These are phyloP conservation scores for Tuberolachnus salignus DNA, from an alignment of 2,888 invertebrate species.

Conservation along the genomic window DNA sequence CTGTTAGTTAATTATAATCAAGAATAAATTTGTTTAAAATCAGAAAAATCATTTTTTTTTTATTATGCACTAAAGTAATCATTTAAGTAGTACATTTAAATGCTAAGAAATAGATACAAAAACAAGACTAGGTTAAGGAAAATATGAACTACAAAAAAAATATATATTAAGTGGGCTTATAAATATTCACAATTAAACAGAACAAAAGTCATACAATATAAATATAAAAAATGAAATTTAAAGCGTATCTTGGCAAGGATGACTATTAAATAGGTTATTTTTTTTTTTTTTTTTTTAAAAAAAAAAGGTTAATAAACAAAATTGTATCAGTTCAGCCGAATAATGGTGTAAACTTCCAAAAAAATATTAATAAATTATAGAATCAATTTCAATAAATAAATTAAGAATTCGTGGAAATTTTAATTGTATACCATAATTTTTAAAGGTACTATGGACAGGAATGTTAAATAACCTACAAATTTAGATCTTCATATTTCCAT, in stretches of 20 bases:
- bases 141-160: conserved; percentile 53
- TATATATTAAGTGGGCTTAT: conserved; percentile 27
- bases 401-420: neutral
- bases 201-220: conserved; percentile 42
- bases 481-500: conserved; percentile 13
- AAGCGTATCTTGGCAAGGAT: conserved; percentile 14
- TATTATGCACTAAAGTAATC: conserved; percentile 22
- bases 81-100: conserved; percentile 44
- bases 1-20: conserved; percentile 31
- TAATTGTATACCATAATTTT: too few species aligned
- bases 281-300: too few species aligned
- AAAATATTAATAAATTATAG: conserved; percentile 28
- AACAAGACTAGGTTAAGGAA: conserved; percentile 48
- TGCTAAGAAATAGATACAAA: conserved; percentile 43
- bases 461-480: conserved; percentile 13
- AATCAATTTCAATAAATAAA: conserved; percentile 34
- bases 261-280: conserved; percentile 23
- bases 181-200: conserved; percentile 31
- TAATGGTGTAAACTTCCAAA: conserved; percentile 4
- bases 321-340: conserved; percentile 16
- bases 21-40: conserved; percentile 4
- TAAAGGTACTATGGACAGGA: too few species aligned
- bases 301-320: conserved; percentile 20
- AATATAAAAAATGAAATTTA: conserved; percentile 26
- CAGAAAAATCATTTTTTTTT: conserved; percentile 28